phyloP scores from a whole-genome alignment of 2,797 vertebrate species.

The Intellagama lesueurii region DNA sequence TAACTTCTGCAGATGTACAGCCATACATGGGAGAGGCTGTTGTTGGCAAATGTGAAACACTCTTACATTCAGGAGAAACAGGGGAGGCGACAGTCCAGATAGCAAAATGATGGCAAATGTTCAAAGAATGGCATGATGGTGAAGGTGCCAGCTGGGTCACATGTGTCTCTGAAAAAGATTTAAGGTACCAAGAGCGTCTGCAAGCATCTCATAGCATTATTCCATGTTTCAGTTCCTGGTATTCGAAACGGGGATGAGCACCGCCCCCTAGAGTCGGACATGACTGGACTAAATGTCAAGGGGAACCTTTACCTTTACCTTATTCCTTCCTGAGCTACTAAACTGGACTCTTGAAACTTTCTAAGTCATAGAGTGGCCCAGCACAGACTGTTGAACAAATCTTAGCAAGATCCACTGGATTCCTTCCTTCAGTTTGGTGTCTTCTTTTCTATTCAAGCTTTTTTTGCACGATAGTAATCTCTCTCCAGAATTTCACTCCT shows the following conservation, averaged over 20 bases:
- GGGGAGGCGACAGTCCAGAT: background rate
- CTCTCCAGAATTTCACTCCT: background rate
- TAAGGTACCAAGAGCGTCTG: background rate
- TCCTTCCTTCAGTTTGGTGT: background rate
- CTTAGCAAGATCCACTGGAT: background rate
- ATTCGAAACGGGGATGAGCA: too few relatives aligned
- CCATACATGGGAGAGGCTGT: conserved; percentile 27
- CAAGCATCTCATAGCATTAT: background rate
- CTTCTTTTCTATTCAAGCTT: background rate
- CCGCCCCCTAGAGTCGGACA: too few relatives aligned
- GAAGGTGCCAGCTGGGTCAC: background rate
- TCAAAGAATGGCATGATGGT: background rate
- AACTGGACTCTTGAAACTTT: background rate
- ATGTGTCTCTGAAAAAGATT: background rate
- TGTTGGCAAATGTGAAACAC: background rate
- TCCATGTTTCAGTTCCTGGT: background rate
- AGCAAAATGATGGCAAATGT: background rate
- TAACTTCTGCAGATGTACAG: conserved; percentile 39
- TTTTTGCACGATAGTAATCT: background rate
- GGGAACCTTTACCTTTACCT: too few relatives aligned
- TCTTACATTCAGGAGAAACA: conserved; percentile 31
- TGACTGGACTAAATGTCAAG: too few relatives aligned
- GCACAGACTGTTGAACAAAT: background rate
- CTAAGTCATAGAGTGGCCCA: background rate
- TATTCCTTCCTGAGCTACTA: background rate